Evolutionary conservation across 2,797 vertebrate genomes (phyloP), one percentile per base, ranked within the genome.

Genomic region (Gymnocypris eckloni): DNA sequence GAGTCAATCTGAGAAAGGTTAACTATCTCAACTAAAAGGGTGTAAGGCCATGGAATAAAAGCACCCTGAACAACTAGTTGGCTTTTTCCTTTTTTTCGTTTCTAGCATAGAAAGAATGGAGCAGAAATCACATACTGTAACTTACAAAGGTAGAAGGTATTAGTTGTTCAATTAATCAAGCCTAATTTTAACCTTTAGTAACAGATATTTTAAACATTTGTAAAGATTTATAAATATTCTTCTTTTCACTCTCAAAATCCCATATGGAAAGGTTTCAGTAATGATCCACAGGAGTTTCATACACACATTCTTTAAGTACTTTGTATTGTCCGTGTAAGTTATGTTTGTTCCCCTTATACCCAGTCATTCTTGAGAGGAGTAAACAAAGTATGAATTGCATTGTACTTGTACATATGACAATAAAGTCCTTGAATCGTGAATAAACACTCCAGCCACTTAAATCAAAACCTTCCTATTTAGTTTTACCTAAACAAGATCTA

Each of bases 1-100:
- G 82, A 83, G 83, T 86, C 83, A 89, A 83, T 89, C 87, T 88
- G 89, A 90, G 93, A 92, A 94, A 94, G 94, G 94, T 94, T 94
- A 94, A 94, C 92, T 91, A 93, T 90, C 90, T 92, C 85, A 76
- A 89, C 89, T 82, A 84, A 87, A 80, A 83, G 70, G 89, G 88
- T 54, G 11, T 13, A 76, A 45, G 64, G 79, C 37, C 48, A 64
- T 41, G 72, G 50, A 72, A 82, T 48, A 43, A 73, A 84, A 78
- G 22, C 43, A 67, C 37, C 43, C 28, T 20, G 9, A 78, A 61
- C n/a, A 39, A 66, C 8, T 54, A 52, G 28, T 28, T 54, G 33
- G 22, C 13, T 59, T 72, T 81, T 70, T 25, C 1, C 0, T 6
- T 15, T 50, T 37, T 78, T 78, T 16, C 4, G 0, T 43, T 43